phyloP scores from a whole-genome alignment of 2,113 vertebrate genomes.

The Gila orcuttii region DNA sequence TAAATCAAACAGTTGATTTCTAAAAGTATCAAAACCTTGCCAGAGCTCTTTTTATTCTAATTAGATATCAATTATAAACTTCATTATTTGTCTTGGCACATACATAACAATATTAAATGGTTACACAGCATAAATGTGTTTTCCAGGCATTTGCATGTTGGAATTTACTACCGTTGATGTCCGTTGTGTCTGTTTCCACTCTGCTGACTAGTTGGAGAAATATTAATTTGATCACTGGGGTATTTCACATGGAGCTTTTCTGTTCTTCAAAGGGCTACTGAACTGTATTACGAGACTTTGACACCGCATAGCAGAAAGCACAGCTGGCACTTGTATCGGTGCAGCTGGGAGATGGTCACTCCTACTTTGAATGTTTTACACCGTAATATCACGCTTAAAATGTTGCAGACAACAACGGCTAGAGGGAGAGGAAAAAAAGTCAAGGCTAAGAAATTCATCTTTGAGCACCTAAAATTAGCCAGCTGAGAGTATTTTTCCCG shows the following conservation, averaged over 20 bases:
- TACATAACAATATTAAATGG: conserved; percentile 44
- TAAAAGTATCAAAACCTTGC: conserved; percentile 51
- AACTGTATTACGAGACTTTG: conserved; percentile 62
- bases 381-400: conserved; percentile 70
- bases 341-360: conserved; percentile 74
- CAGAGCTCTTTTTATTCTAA: conserved; percentile 63
- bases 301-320: conserved; percentile 67
- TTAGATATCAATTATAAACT: conserved; percentile 67
- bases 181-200: conserved; percentile 49
- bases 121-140: conserved; percentile 35
- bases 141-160: conserved; percentile 46
- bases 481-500: conserved; percentile 43
- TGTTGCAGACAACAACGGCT: conserved; percentile 59
- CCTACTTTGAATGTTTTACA: conserved; percentile 69
- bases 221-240: conserved; percentile 67
- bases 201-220: conserved; percentile 63
- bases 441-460: conserved; percentile 42
- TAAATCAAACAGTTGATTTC: conserved; percentile 48
- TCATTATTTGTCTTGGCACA: conserved; percentile 55
- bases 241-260: conserved; percentile 60
- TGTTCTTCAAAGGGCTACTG: conserved; percentile 67
- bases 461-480: conserved; percentile 38
- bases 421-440: conserved; percentile 47
- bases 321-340: conserved; percentile 73
- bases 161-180: conserved; percentile 61